Conservation (phyloP, 2,113 vertebrate species). For the Ginglymostoma cirratum region DNA sequence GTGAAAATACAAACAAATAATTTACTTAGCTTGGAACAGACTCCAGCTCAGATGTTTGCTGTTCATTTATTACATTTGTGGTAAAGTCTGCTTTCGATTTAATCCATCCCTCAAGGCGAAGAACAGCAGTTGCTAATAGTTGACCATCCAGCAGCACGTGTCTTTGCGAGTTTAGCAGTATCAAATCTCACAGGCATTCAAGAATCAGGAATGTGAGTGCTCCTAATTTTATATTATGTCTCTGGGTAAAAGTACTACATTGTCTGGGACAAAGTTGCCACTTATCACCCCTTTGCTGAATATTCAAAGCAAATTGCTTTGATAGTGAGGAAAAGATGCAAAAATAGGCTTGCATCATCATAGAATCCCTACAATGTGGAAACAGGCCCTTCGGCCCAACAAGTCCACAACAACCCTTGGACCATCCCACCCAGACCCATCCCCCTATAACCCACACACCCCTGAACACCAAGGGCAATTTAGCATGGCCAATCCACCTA, state of each 20-base stretch:
- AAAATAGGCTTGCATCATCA: background rate
- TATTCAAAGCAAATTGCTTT: background rate
- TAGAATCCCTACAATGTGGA: background rate
- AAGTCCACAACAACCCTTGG: too few species aligned
- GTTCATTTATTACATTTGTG: slow-evolving; percentile 15
- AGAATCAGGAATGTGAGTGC: background rate
- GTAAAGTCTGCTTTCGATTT: background rate
- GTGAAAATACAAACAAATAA: background rate
- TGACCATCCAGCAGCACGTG: background rate
- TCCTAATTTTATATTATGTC: background rate
- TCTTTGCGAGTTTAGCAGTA: background rate
- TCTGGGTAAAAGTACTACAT: background rate
- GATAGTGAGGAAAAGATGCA: background rate
- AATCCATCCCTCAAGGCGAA: background rate
- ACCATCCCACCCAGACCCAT: too few species aligned
- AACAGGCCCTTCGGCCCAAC: too few species aligned
- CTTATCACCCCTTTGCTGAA: background rate
- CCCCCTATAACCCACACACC: too few species aligned
- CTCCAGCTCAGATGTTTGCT: background rate
- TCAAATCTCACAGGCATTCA: background rate
- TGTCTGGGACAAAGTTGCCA: background rate
- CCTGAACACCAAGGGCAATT: too few species aligned
- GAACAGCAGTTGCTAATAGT: background rate
- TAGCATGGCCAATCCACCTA: too few species aligned
- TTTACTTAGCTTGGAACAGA: background rate